Base-by-base conservation (phyloP, 2,797 vertebrate genomes). In the Sebastes matsubarae region DNA sequence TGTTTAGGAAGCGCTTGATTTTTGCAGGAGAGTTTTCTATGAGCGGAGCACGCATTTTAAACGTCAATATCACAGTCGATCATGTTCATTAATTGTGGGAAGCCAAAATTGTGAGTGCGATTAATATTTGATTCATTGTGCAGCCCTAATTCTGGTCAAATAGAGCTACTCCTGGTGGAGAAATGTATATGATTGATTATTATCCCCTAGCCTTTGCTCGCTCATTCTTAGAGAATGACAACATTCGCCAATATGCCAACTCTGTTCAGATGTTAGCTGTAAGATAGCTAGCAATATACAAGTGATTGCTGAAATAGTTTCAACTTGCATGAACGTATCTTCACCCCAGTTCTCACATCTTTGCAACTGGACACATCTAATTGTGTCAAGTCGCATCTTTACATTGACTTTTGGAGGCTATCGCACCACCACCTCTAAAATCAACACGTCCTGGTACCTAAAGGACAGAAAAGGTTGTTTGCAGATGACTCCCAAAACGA, bases 401-500 rank as follows among this genome's bases (percentile, higher is more conserved):
- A 8, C 20, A 22, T 34, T 34, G 30, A 61, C 20, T 11, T 11
- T 72, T 22, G 25, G 2, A 14, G 25, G 18, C 20, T 3, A 18
- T 16, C 14, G 38, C 38, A 46, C 38, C 38, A 42, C 38, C 38
- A 46, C 38, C 38, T 46, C 38, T 46, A 16, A 46, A 46, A 46
- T 50, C 46, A 50, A 50, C 18, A 50, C 3, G 8, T 18, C 18
- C 46, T 50, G 1, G 9, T 50, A 20, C 16, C 42, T 16, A 46
- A 16, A 50, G 16, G 18, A 50, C 46, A 20, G 18, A 50, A 50
- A 0, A 50, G 20, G 46, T 20, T 20, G 14, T 16, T 42, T 42
- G 38, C 38, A 0, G 16, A 42, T 16, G 16, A 46, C 42, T 46
- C 0, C 42, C 42, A 46, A 46, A 46, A 46, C 16, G 0, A 46